A percentile compares a stretch with the other conserved stretches of the same genome.
Conservation (phyloP, 1,140 invertebrate species). For the Sitobion miscanthi region DNA sequence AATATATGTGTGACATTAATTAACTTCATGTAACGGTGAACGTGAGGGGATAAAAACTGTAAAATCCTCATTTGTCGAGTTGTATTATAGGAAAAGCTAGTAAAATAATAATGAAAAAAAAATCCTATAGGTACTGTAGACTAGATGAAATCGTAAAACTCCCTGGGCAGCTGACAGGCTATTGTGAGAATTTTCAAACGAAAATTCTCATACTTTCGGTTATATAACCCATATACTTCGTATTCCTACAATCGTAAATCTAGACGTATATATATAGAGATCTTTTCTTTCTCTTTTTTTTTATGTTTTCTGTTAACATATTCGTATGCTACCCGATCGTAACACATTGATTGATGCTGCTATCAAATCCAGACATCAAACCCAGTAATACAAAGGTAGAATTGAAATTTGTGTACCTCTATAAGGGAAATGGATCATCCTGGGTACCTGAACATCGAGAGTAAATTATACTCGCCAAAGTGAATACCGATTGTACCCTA, state of each 20-base stretch:
- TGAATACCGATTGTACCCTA: background rate
- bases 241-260: slow-evolving; percentile 1
- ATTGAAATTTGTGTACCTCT: background rate
- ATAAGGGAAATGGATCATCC: background rate
- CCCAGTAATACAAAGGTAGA: background rate
- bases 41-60: background rate
- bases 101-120: background rate
- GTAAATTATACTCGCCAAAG: slow-evolving; percentile 11
- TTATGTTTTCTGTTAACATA: background rate
- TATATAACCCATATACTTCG: background rate
- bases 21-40: background rate
- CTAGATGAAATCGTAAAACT: background rate
- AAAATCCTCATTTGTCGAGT: background rate
- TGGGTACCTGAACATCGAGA: background rate
- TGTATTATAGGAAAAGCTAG: background rate
- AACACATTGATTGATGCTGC: background rate
- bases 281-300: background rate
- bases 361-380: background rate
- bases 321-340: background rate
- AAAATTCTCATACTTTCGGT: background rate
- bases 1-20: background rate
- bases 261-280: background rate
- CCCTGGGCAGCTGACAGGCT: background rate
- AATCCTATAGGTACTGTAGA: background rate
- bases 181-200: background rate